A percentile compares a stretch with the other conserved stretches of the same genome.
Evolutionary conservation across 2,113 vertebrate species (phyloP).

Genomic region (Callithrix jacchus): DNA sequence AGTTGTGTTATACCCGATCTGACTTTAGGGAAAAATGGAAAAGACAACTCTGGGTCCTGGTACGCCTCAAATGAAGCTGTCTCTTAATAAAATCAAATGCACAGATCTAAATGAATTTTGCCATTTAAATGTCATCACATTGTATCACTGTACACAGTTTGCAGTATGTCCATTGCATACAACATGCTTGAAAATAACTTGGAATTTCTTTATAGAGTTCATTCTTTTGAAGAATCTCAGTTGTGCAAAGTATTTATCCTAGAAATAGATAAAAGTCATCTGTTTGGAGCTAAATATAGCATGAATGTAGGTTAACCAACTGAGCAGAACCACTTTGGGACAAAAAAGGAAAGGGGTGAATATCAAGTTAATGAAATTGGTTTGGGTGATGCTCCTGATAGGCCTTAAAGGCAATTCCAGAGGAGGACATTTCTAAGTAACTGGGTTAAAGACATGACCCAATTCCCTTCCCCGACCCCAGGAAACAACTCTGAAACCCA

Average conservation of each 20-base stretch:
- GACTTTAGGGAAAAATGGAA: background rate
- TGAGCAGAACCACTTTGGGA: background rate
- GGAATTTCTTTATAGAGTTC: slow-evolving; percentile 29
- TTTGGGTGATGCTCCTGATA: background rate
- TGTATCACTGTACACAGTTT: background rate
- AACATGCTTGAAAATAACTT: background rate
- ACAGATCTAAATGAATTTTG: background rate
- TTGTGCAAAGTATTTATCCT: background rate
- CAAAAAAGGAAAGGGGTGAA: background rate
- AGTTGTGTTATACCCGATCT: background rate
- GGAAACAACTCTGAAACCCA: background rate
- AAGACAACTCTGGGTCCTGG: background rate
- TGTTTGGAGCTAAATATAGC: slow-evolving; percentile 12
- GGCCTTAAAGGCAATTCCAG: background rate
- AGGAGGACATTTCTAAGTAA: background rate
- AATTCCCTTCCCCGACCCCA: no score
- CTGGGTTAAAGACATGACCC: background rate
- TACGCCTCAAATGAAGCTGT: background rate
- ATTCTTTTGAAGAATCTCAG: background rate
- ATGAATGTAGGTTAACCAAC: slow-evolving; percentile 32
- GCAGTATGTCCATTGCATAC: background rate
- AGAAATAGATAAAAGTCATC: slow-evolving; percentile 1
- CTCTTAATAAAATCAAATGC: background rate
- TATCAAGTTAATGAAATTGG: slow-evolving; percentile 7
- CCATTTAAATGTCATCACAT: background rate